Evolutionary conservation across 2,113 vertebrate species (phyloP), one percentile per base, ranked within the genome.

Genomic region (Arizona elegans): DNA sequence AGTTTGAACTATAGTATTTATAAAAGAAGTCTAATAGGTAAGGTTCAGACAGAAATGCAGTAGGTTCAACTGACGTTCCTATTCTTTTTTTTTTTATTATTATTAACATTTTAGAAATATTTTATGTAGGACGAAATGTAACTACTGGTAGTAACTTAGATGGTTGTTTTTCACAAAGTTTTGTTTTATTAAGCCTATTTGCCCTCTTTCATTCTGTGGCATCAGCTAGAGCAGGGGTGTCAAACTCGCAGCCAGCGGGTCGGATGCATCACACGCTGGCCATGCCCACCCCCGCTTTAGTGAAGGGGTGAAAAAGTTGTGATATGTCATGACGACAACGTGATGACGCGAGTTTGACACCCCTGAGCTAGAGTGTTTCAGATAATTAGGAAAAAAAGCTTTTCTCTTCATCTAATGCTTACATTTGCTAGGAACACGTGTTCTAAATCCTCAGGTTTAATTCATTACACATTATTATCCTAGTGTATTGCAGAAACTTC

Each of bases 401-500:
- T 92, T 3, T 12, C 88, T 33, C 86, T 92, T 92, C 0, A 9
- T 88, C 38, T 85, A 50, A 55, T 91, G 19, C 2, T 92, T 47
- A 55, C 43, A 92, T 95, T 10, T 95, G 15, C 0, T 21, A 86
- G 90, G 96, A 93, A 94, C 70, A 33, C 88, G 5, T 65, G 91
- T 86, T 65, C 33, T 55, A 53, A 94, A 95, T 65, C 1, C 92
- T 53, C 92, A 93, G 94, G 15, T 93, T 8, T 87, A 38, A n/a
- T 89, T 58, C 5, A 21, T 38, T 38, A 33, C 26, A 88, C 12
- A 0, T 91, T 92, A 90, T 90, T 95, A 93, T 95, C 90, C 33
- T 97, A 99, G 99, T 85, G 8, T 98, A 92, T 97, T 99, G 29
- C 98, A 99, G 96, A 99, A 97, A 94, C 97, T 99, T 87, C 98